Conservation (phyloP, 2,888 invertebrate species). For the Priapulus caudatus region DNA sequence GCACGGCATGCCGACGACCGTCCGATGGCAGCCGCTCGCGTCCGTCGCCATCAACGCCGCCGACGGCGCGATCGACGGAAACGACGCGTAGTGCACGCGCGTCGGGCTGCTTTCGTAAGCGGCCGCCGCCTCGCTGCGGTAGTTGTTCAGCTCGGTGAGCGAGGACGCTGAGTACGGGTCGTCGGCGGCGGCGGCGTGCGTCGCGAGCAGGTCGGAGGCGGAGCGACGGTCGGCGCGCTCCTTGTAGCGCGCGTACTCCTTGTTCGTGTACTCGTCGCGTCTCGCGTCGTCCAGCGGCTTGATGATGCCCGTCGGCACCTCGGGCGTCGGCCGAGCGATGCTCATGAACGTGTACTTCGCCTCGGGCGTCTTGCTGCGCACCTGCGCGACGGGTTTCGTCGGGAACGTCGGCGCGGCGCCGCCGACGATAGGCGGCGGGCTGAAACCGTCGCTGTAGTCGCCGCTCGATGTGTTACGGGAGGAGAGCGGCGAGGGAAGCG, state of each 20-base stretch:
- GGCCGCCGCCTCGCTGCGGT: too few relatives aligned
- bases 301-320: constrained; percentile 32
- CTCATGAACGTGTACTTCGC: neutral
- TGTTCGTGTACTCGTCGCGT: constrained; percentile 16
- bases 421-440: too few relatives aligned
- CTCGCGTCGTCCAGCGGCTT: constrained; percentile 34
- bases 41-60: neutral
- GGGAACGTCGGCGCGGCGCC: constrained; percentile 42
- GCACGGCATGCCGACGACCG: neutral
- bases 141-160: neutral
- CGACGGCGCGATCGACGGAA: neutral
- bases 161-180: neutral
- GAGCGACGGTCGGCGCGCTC: constrained; percentile 11
- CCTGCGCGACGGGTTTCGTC: constrained; percentile 26
- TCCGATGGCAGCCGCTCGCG: neutral
- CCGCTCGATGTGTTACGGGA: constrained; percentile 17
- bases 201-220: too few relatives aligned
- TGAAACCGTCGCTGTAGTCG: too few relatives aligned
- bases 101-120: too few relatives aligned
- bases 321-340: constrained; percentile 16
- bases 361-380: neutral
- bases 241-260: constrained; percentile 20
- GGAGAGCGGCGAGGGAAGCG: constrained; percentile 18
- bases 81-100: neutral
- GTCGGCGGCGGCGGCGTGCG: neutral